phyloP scores from a whole-genome alignment of 2,113 vertebrate genomes.

The Suncus etruscus region DNA sequence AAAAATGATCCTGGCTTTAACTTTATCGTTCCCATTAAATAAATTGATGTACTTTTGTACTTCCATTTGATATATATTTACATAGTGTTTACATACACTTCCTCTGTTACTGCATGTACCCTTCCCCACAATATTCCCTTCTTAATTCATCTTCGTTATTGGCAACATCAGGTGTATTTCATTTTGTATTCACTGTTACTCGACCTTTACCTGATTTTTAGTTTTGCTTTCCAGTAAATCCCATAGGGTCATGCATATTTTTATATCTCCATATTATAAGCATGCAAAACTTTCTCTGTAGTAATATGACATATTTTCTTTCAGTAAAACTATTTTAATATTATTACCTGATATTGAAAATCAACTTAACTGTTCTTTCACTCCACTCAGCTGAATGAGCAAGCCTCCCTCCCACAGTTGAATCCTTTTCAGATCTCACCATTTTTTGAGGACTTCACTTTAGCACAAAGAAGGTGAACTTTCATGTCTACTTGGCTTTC shows the following conservation, averaged over 20 bases:
- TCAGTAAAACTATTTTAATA: conserved; percentile 25
- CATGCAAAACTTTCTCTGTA: conserved; percentile 11
- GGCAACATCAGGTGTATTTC: not conserved
- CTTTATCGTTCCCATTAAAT: not conserved
- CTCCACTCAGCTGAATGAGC: not conserved
- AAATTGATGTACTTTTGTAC: not conserved
- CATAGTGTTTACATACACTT: conserved; percentile 25
- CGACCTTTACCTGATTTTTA: not conserved
- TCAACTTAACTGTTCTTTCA: not conserved
- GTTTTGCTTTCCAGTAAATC: conserved; percentile 32
- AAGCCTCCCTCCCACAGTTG: not conserved
- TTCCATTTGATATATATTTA: not conserved
- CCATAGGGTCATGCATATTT: not conserved
- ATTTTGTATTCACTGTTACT: conserved; percentile 32
- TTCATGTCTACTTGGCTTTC: not conserved
- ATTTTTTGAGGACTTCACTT: not conserved
- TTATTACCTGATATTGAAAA: conserved; percentile 15
- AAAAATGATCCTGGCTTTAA: not conserved
- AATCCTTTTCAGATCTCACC: not conserved
- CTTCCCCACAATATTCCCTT: not conserved
- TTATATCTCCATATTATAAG: not conserved
- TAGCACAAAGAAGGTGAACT: not conserved
- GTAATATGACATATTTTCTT: conserved; percentile 33
- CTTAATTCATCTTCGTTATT: conserved; percentile 19
- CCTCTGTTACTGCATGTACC: not conserved